A percentile compares a stretch with the other conserved stretches of the same genome.
These are phyloP conservation scores for Lamprologus callipterus DNA, from an alignment of 2,113 vertebrate species.

Conservation along the genomic window DNA sequence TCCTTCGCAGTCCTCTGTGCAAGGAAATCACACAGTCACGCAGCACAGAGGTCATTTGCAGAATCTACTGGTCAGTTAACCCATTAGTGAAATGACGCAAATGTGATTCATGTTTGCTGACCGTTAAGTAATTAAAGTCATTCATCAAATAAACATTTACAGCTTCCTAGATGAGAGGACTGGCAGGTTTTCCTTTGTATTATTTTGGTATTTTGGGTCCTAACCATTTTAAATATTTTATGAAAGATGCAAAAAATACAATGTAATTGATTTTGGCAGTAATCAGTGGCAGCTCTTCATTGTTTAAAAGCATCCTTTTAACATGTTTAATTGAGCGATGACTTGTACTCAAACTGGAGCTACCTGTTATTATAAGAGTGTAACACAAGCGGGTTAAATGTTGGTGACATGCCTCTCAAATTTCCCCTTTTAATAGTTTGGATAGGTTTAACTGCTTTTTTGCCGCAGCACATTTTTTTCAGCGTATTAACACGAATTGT, in stretches of 20 bases:
- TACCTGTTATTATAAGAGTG: not conserved
- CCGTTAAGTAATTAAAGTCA: not conserved
- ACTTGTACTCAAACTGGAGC: not conserved
- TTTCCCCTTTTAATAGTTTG: not conserved
- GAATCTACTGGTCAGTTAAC: not conserved
- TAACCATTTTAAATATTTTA: not conserved
- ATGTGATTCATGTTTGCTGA: not conserved
- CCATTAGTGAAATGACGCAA: not conserved
- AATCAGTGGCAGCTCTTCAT: not conserved
- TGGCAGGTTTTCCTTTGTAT: not conserved
- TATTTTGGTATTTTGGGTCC: not conserved
- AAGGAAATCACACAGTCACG: not conserved
- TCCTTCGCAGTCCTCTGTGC: slow-evolving; percentile 1
- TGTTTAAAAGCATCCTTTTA: not conserved
- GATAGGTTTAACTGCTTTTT: not conserved
- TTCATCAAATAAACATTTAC: not conserved
- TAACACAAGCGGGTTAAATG: not conserved
- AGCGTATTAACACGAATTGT: not conserved
- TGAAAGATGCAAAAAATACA: not conserved
- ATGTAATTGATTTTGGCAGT: not conserved
- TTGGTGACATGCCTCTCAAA: not conserved
- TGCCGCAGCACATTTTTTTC: not conserved
- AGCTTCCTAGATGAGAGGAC: not conserved
- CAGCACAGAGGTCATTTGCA: not conserved
- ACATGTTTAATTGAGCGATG: not conserved